Conservation (phyloP, 2,888 invertebrate genomes). For the Helobdella robusta region DNA sequence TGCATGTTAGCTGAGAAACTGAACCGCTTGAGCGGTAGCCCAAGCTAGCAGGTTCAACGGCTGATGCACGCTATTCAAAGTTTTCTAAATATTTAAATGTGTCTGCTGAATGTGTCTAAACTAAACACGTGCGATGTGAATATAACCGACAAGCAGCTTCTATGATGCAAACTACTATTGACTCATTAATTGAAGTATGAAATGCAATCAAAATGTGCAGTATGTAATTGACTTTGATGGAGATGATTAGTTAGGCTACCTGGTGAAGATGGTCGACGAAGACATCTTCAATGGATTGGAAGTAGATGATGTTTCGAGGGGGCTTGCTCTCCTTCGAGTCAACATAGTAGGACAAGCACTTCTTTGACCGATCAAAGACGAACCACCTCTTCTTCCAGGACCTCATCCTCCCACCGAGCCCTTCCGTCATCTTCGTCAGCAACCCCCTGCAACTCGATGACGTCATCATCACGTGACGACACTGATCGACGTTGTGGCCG, state of each 20-base stretch:
- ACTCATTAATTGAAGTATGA: no score
- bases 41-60: no score
- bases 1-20: no score
- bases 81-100: no score
- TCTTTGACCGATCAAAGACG: conserved; percentile 80
- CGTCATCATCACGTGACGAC: conserved; percentile 69
- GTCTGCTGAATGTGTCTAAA: no score
- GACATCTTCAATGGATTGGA: conserved; percentile 87
- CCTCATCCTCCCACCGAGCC: conserved; percentile 54
- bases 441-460: conserved; percentile 77
- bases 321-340: conserved; percentile 74
- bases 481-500: conserved; percentile 77
- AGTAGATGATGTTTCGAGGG: conserved; percentile 62
- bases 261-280: conserved; percentile 88
- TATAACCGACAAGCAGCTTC: no score
- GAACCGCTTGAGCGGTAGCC: no score
- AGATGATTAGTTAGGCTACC: neutral
- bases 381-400: conserved; percentile 95
- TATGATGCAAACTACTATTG: no score
- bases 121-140: no score
- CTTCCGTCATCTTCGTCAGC: conserved; percentile 65
- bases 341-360: conserved; percentile 80
- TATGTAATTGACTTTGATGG: no score
- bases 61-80: no score
- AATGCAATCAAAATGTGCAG: no score